A percentile compares a stretch with the other conserved stretches of the same genome.
Evolutionary conservation across 1,140 invertebrate genomes (phyloP).

Genomic region (Luehdorfia chinensis): DNA sequence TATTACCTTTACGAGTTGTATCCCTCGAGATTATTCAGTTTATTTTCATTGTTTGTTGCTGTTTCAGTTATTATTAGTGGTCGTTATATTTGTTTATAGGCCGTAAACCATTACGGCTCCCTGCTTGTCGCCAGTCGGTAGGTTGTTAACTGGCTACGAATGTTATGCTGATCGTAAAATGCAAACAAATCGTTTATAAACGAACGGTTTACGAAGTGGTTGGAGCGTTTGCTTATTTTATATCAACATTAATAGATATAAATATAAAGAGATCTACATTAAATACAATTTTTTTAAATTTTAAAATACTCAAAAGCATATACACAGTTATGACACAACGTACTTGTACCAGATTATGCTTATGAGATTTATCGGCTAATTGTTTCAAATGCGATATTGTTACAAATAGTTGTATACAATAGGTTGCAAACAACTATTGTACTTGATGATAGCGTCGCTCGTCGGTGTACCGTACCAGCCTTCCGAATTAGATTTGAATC

Average conservation of each 20-base stretch:
- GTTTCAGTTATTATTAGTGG: conserved; percentile 74
- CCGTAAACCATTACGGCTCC: conserved; percentile 67
- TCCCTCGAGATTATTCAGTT: conserved; percentile 55
- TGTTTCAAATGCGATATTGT: no score
- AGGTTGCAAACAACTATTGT: no score
- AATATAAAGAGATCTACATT: conserved; percentile 14
- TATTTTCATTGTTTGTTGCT: conserved; percentile 71
- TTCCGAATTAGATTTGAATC: no score
- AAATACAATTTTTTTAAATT: no score
- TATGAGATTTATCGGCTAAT: no score
- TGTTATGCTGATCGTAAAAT: conserved; percentile 60
- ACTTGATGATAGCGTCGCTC: no score
- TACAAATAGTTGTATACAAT: no score
- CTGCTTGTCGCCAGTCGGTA: conserved; percentile 65
- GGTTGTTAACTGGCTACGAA: conserved; percentile 65
- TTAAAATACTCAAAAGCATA: no score
- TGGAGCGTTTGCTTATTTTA: conserved; percentile 18
- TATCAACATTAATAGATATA: conserved; percentile 10
- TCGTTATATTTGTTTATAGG: conserved; percentile 72
- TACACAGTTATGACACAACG: no score
- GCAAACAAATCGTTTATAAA: conserved; percentile 63
- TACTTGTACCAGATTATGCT: no score
- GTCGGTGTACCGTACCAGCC: no score
- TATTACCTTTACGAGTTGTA: conserved; percentile 70
- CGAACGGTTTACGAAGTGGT: conserved; percentile 47